Evolutionary conservation across 1,140 invertebrate species (phyloP), one percentile per base, ranked within the genome.

Genomic region (Musca domestica): DNA sequence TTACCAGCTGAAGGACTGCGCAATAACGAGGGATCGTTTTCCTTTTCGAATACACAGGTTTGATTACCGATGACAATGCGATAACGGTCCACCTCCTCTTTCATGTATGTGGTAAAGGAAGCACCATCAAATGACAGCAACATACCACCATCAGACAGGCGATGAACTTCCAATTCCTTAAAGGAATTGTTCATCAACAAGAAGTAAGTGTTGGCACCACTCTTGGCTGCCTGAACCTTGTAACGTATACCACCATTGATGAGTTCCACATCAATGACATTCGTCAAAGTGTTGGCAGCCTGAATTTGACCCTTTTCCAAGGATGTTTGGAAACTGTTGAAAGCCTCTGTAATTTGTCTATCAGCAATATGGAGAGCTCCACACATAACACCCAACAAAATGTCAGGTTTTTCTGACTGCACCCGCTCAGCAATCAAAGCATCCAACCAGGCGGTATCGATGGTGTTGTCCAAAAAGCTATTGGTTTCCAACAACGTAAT

Each of bases 371-470:
- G 95, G 56, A 99, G 86, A 1, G 96, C 91, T 0, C 95, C 96
- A 82, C 96, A 98, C 48, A 98, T 91, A 0, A 99, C 94, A 0
- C 95, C 95, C 25, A 98, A 81, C 82, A 98, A 89, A 12, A 96
- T 89, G 74, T 98, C 91, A 0, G 98, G 97, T 82, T 98, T 98
- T 79, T 98, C 96, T 2, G 95, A 90, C 83, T 95, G 93, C 19
- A 99, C 92, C 73, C 95, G 89, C 76, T 97, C 94, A 1, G 96
- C 90, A 72, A 99, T 99, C 27, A 99, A 85, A 3, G 93, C 88
- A 84, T 99, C 98, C 46, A 99, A 84, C 98, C 98, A 99, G 19
- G 93, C 94, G 0, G 98, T 99, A 74, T 99, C 95, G 65, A 98
- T 96, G 34, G 87, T 89, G 79, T 99, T 99, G 51, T 88, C 86